Evolutionary conservation across 2,113 vertebrate species (phyloP).

Genomic region (Daphoenositta chrysoptera): DNA sequence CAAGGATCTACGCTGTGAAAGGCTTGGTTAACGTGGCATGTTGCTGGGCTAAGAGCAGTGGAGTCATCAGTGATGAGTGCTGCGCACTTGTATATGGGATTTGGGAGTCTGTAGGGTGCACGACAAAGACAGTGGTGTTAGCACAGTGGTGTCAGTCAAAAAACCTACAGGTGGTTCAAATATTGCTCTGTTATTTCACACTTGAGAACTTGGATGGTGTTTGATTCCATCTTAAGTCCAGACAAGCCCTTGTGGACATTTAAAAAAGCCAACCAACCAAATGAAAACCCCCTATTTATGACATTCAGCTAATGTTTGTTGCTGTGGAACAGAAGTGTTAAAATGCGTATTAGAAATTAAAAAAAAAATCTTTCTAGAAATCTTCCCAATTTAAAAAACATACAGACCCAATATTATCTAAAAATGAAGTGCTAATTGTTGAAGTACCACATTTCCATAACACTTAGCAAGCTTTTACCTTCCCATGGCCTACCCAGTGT

Average conservation of each 20-base stretch:
- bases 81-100: not conserved
- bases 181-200: not conserved
- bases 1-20: not conserved
- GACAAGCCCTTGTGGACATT: constrained; percentile 12
- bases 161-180: not conserved
- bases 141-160: not conserved
- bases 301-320: constrained; percentile 35
- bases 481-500: not conserved
- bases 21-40: not conserved
- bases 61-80: not conserved
- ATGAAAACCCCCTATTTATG: not conserved
- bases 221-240: not conserved
- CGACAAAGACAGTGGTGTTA: not conserved
- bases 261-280: not conserved
- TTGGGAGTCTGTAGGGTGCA: not conserved
- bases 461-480: not conserved
- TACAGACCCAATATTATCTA: not conserved
- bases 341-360: constrained; percentile 52
- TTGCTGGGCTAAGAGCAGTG: not conserved
- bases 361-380: not conserved
- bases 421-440: not conserved
- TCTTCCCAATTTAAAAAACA: not conserved
- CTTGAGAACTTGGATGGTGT: not conserved
- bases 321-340: constrained; percentile 41
- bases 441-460: not conserved